Percentiles rank a stretch among this genome's conserved stretches.
These are phyloP conservation scores for Pterostichus madidus DNA, from an alignment of 2,888 invertebrate species.

Conservation along the genomic window DNA sequence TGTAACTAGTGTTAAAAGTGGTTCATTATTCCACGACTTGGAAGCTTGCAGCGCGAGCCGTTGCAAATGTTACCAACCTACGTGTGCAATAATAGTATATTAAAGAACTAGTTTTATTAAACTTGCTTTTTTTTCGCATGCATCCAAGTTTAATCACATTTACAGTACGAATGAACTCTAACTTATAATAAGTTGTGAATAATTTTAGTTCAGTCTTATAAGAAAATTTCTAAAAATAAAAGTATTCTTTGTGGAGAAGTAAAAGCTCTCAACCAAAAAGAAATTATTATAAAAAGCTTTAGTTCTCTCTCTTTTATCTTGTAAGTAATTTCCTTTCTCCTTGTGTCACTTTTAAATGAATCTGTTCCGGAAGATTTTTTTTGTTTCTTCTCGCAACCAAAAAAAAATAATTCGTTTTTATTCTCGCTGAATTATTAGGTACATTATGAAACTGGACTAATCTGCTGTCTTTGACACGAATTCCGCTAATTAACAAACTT, in stretches of 20 bases:
- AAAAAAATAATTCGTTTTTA: slow-evolving; percentile 19
- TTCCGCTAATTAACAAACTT: slow-evolving; percentile 6
- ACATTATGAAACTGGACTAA: background rate
- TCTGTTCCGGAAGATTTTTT: slow-evolving; percentile 21
- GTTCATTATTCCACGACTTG: no score
- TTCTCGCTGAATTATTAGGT: slow-evolving; percentile 9
- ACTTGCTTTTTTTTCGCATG: no score
- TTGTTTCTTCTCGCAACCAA: background rate
- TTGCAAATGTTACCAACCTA: no score
- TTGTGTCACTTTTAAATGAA: slow-evolving; percentile 12
- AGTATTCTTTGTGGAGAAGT: no score
- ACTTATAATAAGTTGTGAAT: no score
- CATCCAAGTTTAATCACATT: no score
- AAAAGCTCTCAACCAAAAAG: background rate
- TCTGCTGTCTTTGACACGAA: slow-evolving; percentile 9
- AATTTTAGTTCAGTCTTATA: no score
- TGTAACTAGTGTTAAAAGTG: no score
- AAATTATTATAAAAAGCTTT: slow-evolving; percentile 9
- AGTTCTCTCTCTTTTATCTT: slow-evolving; percentile 2
- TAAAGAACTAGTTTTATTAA: no score
- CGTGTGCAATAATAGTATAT: no score
- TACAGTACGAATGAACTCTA: no score
- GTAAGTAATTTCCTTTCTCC: slow-evolving; percentile 23
- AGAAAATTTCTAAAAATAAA: background rate
- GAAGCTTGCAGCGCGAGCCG: no score